Conservation (phyloP, 2,888 invertebrate species). For the Eristalinus aeneus region DNA sequence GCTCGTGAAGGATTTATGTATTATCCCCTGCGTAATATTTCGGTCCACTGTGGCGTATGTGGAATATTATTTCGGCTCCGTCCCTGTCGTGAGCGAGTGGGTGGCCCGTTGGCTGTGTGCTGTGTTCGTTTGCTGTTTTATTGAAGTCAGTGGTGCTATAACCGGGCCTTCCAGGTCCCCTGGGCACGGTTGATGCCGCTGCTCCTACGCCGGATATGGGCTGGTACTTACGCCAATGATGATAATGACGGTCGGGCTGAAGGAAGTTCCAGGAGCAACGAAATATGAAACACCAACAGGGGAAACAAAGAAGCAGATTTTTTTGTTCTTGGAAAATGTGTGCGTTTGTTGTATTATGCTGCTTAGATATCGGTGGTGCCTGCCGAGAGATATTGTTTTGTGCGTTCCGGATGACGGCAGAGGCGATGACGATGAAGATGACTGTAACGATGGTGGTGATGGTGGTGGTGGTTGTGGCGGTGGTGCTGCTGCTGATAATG, state of each 20-base stretch:
- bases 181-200: not conserved
- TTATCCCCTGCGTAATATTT: conserved; percentile 49
- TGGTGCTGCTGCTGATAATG: conserved; percentile 13
- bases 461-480: conserved; percentile 10
- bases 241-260: conserved; percentile 35
- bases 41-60: conserved; percentile 45
- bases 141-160: conserved; percentile 60
- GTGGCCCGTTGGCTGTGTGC: not conserved
- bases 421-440: not conserved
- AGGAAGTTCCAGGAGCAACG: not conserved
- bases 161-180: not conserved
- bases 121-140: conserved; percentile 39
- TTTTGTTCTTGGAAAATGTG: conserved; percentile 9
- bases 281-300: not conserved
- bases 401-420: not conserved
- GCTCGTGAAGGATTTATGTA: conserved; percentile 50
- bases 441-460: not conserved
- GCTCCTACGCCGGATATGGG: conserved; percentile 5
- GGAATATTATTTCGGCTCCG: conserved; percentile 30
- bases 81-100: conserved; percentile 1
- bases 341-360: conserved; percentile 45
- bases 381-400: conserved; percentile 9
- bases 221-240: conserved; percentile 57
- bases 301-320: not conserved
- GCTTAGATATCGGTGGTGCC: conserved; percentile 25